Percentiles rank a stretch among this genome's conserved stretches.
phyloP scores from a whole-genome alignment of 1,140 invertebrate genomes.

The Saccostrea glomerata region DNA sequence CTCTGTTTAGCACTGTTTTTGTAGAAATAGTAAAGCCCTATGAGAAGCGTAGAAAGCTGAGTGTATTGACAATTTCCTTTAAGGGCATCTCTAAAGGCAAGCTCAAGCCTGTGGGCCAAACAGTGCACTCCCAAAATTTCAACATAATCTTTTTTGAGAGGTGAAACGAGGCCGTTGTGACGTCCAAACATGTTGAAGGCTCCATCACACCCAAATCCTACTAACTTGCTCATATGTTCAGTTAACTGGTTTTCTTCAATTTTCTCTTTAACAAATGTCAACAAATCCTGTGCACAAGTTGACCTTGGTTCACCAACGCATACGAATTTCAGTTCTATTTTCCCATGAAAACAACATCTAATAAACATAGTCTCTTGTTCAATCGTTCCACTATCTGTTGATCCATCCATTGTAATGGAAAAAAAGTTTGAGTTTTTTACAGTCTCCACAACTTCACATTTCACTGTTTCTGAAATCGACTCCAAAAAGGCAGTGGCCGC shows the following conservation, averaged over 20 bases:
- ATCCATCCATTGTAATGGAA: slow-evolving; percentile 6
- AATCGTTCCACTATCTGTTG: neutral
- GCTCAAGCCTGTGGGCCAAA: slow-evolving; percentile 39
- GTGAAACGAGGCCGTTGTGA: neutral
- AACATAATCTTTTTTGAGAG: no score
- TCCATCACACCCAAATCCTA: slow-evolving; percentile 38
- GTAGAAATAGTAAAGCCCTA: slow-evolving; percentile 39
- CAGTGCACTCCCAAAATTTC: slow-evolving; percentile 19
- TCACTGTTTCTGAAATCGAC: no score
- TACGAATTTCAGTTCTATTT: slow-evolving; percentile 1
- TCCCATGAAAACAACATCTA: neutral
- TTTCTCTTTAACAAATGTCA: slow-evolving; percentile 34
- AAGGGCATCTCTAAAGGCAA: neutral
- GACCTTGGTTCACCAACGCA: slow-evolving; percentile 25
- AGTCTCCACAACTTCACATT: no score
- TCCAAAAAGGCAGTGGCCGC: neutral
- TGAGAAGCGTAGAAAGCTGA: neutral
- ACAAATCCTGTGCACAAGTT: slow-evolving; percentile 1
- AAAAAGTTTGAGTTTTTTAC: no score
- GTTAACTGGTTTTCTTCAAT: slow-evolving; percentile 23
- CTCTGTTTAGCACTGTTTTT: slow-evolving; percentile 41
- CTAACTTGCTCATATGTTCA: slow-evolving; percentile 17
- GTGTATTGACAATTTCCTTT: neutral
- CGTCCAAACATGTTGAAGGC: slow-evolving; percentile 21
- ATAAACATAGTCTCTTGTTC: slow-evolving; percentile 32